phyloP scores from a whole-genome alignment of 2,797 vertebrate species.

The Crocodylus rhombifer region DNA sequence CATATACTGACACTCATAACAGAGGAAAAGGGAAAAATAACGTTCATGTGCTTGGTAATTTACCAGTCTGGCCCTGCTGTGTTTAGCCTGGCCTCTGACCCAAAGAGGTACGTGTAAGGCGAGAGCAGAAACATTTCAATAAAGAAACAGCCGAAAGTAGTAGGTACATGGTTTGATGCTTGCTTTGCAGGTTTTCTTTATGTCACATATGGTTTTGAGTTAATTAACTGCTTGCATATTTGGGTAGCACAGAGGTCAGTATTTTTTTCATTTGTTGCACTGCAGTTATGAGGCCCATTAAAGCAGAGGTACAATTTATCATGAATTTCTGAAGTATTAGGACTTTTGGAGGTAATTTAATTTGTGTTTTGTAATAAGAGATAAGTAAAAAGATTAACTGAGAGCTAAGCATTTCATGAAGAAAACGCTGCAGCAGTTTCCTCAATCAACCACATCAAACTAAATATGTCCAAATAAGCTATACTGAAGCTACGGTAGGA shows the following conservation, averaged over 20 bases:
- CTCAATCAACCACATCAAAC: neutral
- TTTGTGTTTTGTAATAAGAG: neutral
- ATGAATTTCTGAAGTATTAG: neutral
- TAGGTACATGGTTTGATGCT: neutral
- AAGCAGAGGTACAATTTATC: neutral
- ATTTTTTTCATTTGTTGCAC: conserved; percentile 5
- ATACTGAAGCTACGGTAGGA: neutral
- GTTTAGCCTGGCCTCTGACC: conserved; percentile 30
- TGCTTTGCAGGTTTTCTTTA: neutral
- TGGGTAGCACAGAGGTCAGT: neutral
- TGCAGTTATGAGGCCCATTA: neutral
- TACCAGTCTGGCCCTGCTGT: neutral
- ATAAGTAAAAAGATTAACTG: neutral
- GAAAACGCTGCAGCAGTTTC: neutral
- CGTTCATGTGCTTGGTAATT: conserved; percentile 22
- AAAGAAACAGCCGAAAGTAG: neutral
- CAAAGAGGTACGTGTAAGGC: neutral
- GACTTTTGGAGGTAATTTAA: neutral
- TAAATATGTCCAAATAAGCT: neutral
- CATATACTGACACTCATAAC: neutral
- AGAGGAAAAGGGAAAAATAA: neutral
- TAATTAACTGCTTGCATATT: conserved; percentile 6
- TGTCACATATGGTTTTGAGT: neutral
- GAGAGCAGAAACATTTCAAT: neutral
- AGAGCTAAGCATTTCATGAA: neutral